Percentiles rank a stretch among this genome's conserved stretches.
phyloP scores from a whole-genome alignment of 2,113 vertebrate species.

The Siniperca knerii region DNA sequence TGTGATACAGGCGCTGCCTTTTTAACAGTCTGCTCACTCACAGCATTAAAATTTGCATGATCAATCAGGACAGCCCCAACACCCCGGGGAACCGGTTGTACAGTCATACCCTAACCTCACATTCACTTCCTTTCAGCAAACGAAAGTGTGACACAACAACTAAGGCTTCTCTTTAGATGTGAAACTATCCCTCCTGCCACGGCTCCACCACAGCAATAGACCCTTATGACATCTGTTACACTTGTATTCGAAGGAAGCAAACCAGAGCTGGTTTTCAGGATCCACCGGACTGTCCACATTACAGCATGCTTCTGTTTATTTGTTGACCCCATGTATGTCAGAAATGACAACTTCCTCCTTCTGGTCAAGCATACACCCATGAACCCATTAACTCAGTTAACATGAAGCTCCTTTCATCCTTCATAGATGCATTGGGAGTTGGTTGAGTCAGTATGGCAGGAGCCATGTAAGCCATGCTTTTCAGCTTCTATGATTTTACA shows the following conservation, averaged over 20 bases:
- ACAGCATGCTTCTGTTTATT: not conserved
- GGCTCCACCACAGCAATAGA: not conserved
- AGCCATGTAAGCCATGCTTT: too few species aligned
- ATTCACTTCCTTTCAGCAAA: not conserved
- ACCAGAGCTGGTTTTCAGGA: not conserved
- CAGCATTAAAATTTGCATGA: conserved; percentile 10
- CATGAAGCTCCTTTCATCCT: not conserved
- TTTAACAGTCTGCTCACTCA: not conserved
- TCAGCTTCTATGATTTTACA: too few species aligned
- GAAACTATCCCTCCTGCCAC: not conserved
- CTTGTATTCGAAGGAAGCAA: not conserved
- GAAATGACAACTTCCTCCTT: not conserved
- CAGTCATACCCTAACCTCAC: not conserved
- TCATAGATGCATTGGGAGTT: not conserved
- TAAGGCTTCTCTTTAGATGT: not conserved
- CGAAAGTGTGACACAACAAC: not conserved
- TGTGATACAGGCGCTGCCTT: not conserved
- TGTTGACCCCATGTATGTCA: not conserved
- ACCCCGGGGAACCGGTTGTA: not conserved
- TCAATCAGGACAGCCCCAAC: not conserved
- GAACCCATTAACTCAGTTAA: not conserved
- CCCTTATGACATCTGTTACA: not conserved
- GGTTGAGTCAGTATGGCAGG: not conserved
- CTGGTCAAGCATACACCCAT: not conserved
- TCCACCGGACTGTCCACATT: not conserved